Percentiles rank a stretch among this genome's conserved stretches.
Conservation (phyloP, 2,797 vertebrate species). For the Toxotes lorentzi region DNA sequence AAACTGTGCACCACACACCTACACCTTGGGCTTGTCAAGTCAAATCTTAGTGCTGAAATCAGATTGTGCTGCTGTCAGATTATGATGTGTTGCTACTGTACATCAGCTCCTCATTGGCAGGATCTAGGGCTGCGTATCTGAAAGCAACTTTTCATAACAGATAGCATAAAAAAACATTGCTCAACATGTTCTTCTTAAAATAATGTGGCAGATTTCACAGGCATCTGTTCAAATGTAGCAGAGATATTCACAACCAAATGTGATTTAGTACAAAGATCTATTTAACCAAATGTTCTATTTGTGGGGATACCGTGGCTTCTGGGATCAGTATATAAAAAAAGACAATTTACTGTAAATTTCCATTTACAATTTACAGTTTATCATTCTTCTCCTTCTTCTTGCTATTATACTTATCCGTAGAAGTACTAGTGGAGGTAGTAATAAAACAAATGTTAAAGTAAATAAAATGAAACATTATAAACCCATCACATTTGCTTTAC, state of each 20-base stretch:
- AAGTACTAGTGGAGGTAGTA: neutral
- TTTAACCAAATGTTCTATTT: slow-evolving; percentile 3
- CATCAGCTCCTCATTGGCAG: slow-evolving; percentile 12
- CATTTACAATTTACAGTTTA: neutral
- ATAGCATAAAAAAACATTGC: slow-evolving; percentile 27
- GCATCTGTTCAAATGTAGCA: slow-evolving; percentile 29
- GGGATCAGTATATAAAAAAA: neutral
- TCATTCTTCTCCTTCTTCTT: neutral
- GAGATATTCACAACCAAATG: slow-evolving; percentile 15
- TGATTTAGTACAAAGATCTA: neutral
- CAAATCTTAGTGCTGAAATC: slow-evolving; percentile 46
- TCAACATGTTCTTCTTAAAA: slow-evolving; percentile 34
- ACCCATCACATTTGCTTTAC: too few relatives aligned
- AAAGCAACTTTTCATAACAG: slow-evolving; percentile 45
- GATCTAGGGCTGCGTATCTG: slow-evolving; percentile 8
- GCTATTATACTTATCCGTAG: too few relatives aligned
- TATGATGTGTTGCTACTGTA: slow-evolving; percentile 27
- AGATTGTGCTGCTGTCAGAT: slow-evolving; percentile 38
- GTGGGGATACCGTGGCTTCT: neutral
- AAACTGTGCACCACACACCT: slow-evolving; percentile 14
- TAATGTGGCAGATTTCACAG: slow-evolving; percentile 17
- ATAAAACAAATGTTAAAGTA: neutral
- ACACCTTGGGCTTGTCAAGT: slow-evolving; percentile 40
- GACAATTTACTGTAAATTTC: neutral
- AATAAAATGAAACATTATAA: neutral